Percentiles rank a stretch among this genome's conserved stretches.
These are phyloP conservation scores for cat (Felis catus) DNA, from an alignment of 2,113 vertebrate genomes.

Conservation along the genomic window F.catus_Fca126_mat1.0 CM031419.1:47576001-47576500, in stretches of 20 bases:
- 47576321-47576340: too few species aligned
- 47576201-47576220: not conserved
- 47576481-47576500: too few species aligned
- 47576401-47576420: too few species aligned
- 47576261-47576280: not conserved
- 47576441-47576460: too few species aligned
- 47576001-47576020: not conserved
- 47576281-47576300: not conserved
- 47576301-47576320: too few species aligned
- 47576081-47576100: not conserved
- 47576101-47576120: not conserved
- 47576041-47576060: not conserved
- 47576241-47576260: conserved; percentile 20
- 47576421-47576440: too few species aligned
- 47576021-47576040: not conserved
- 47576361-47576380: too few species aligned
- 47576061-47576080: not conserved
- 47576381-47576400: too few species aligned
- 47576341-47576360: too few species aligned
- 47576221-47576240: not conserved
- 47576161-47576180: conserved; percentile 4
- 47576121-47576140: not conserved
- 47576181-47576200: not conserved
- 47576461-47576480: too few species aligned
- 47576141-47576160: not conserved